Conservation (phyloP, 1,140 invertebrate species). For the Colletes latitarsis region DNA sequence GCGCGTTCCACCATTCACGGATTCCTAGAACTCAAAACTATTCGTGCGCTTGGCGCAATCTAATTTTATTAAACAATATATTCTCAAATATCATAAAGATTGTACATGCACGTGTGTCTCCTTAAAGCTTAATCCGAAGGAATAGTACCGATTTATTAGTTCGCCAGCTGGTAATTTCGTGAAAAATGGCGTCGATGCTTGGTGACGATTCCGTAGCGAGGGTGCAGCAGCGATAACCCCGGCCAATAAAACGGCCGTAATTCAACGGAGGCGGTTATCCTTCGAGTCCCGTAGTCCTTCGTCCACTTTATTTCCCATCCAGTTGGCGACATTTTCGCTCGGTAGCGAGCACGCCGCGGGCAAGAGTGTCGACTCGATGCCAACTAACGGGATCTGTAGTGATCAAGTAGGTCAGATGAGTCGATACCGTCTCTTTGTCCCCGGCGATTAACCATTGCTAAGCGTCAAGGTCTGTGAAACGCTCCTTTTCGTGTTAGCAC, state of each 20-base stretch:
- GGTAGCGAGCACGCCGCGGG: conserved; percentile 17
- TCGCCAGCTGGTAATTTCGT: too few species aligned
- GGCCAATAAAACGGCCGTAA: conserved; percentile 2
- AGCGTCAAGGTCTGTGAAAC: conserved; percentile 26
- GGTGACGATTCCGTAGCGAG: not conserved
- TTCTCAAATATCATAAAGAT: too few species aligned
- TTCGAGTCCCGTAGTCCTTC: not conserved
- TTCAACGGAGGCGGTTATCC: conserved; percentile 1
- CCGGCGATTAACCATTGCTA: conserved; percentile 4
- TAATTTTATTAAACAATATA: too few species aligned
- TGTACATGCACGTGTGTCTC: too few species aligned
- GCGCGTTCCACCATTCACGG: not conserved
- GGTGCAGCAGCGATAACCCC: not conserved
- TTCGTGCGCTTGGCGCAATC: not conserved
- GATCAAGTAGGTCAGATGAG: conserved; percentile 63
- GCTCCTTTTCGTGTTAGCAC: not conserved
- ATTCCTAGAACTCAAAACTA: not conserved
- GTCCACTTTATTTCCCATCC: not conserved
- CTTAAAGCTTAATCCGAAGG: too few species aligned
- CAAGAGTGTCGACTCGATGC: conserved; percentile 48
- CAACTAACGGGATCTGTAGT: conserved; percentile 66
- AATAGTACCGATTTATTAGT: too few species aligned
- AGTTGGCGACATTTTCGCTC: not conserved
- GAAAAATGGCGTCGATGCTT: too few species aligned
- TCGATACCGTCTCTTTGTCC: conserved; percentile 57